Base-by-base conservation (phyloP, 2,888 invertebrate species). In the Diarsia dahlii region DNA sequence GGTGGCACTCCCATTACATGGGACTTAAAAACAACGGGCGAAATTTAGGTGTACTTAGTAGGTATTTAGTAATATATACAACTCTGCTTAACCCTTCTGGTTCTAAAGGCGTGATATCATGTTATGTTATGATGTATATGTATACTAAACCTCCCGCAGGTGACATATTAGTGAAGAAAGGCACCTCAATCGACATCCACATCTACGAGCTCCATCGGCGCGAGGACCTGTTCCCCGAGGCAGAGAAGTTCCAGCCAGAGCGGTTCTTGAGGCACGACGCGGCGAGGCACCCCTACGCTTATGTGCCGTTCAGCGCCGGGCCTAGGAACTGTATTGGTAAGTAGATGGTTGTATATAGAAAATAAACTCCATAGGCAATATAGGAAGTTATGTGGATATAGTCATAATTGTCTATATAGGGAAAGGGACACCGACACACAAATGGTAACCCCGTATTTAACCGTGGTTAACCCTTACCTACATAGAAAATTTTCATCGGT, bases 201-300 rank as follows among this genome's bases (percentile, higher is more conserved):
- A 96, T 97, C 20, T 97, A 94, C 85, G 97, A 97, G 87, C 87
- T 97, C 13, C 98, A 98, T 90, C 96, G 97, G 12, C 97, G 98
- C 89, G 96, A 97, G 0, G 94, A 97, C 9, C 93, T 97, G 78
- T 98, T 97, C 94, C 97, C 97, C 0, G 96, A 98, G 75, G 98
- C 98, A 0, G 97, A 98, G 74, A 93, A 97, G 81, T 98, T 98
- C 93, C 91, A 97, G n/a, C 97, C 97, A 0, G 97, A 98, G 84
- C 82, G 95, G 97, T 94, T 97, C 69, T 96, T 97, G 0, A 97
- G 97, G 76, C 95, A 95, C 64, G 93, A 94, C 64, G 93, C 94
- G 23, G 76, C 87, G 12, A 94, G 97, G 58, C 97, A 98, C 92
- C 97, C 97, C 0, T 98, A 97, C 84, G 95, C 97, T 0, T 98